These are phyloP conservation scores for Stichodactyla helianthus DNA, from an alignment of 64 coral and sea anemone species.

Conservation along the genomic window DNA sequence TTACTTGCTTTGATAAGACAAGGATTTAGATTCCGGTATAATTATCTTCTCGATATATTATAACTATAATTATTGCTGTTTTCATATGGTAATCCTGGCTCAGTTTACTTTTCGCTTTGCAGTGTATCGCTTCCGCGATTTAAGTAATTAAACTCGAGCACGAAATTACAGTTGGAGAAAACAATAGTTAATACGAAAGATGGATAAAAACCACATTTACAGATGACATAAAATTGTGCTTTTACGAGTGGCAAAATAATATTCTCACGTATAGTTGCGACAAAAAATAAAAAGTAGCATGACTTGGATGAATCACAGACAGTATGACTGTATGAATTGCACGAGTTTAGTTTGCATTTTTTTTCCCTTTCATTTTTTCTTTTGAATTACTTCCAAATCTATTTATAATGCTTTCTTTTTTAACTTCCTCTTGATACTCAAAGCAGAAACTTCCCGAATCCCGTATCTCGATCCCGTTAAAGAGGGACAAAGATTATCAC, in stretches of 20 bases:
- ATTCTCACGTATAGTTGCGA: not conserved
- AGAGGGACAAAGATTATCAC: not conserved
- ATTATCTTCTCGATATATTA: not conserved
- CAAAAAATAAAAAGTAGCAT: no score
- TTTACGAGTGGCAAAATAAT: not conserved
- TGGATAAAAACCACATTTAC: not conserved
- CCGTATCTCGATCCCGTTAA: not conserved
- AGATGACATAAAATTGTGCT: not conserved
- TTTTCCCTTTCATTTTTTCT: not conserved
- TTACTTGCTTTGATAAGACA: not conserved
- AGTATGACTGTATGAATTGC: not conserved
- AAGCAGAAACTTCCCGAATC: not conserved
- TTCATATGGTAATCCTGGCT: not conserved
- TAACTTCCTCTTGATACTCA: not conserved
- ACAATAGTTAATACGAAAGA: not conserved
- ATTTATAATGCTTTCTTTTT: not conserved
- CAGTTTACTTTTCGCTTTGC: not conserved
- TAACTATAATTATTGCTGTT: not conserved
- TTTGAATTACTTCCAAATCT: not conserved
- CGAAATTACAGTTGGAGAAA: not conserved
- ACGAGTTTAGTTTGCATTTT: not conserved
- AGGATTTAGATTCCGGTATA: not conserved
- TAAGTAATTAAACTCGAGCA: not conserved
- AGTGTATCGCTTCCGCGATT: not conserved
- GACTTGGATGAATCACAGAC: not conserved